Base-by-base conservation (phyloP, 2,797 vertebrate genomes). In the Sarcophilus harrisii region DNA sequence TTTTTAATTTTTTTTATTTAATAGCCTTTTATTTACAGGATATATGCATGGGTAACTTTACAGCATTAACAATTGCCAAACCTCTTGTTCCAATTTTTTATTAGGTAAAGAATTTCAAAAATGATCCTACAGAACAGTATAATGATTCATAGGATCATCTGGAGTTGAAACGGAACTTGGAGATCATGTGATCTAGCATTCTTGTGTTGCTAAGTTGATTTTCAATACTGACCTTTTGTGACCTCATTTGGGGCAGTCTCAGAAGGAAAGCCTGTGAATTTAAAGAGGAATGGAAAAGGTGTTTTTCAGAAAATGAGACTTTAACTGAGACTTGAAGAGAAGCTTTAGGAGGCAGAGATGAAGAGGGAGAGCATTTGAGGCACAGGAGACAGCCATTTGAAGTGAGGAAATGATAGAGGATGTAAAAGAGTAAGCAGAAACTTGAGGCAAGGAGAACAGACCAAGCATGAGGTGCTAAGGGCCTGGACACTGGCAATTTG, bases 111-210 rank as follows among this genome's bases (percentile, higher is more conserved):
- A n/a, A 73, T 73, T 73, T 73, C n/a, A 73, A 73, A 73, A 73
- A 73, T 16, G 16, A n/a, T 73, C 16, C 32, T 92, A 24, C 55
- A 93, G 38, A 66, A 94, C 91, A 54, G 27, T 90, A 92, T 38
- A 87, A 92, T 93, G 92, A 95, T 49, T 91, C 57, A 73, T n/a
- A 73, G 18, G 62, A 73, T 73, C n/a, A 38, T 38, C 94, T 57
- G 28, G 54, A 58, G 59, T 92, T 93, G 45, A 55, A 94, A 97
- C 57, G 66, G 91, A 94, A 55, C 57, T 55, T 87, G 30, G 13
- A 89, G 13, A 16, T 90, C 66, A 21, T 94, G 91, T 94, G 60
- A 16, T 62, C 66, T 30, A 66, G 32, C 18, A 4, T 73, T 73
- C 38, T 73, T 73, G 6, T 73, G n/a, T 73, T 73, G 66, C 58